phyloP scores from a whole-genome alignment of 2,888 invertebrate species.

The Sinhomidia bicolor region DNA sequence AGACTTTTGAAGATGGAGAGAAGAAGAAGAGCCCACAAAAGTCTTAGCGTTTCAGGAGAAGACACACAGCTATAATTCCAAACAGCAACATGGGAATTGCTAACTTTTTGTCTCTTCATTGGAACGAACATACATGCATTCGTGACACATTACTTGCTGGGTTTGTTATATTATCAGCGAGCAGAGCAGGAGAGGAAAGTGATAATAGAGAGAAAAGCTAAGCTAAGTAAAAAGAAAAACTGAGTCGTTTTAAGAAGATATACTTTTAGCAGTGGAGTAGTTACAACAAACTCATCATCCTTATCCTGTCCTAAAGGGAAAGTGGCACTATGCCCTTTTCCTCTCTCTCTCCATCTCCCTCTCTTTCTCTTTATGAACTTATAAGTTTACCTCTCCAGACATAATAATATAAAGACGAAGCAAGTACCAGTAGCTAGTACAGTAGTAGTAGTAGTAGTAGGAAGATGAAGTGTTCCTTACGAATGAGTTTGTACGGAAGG shows the following conservation, averaged over 20 bases:
- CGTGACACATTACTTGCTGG: not conserved
- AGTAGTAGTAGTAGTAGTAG: too few species aligned
- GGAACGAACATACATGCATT: not conserved
- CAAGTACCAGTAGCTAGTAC: too few species aligned
- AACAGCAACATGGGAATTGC: constrained; percentile 62
- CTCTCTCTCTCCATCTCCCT: not conserved
- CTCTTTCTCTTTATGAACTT: not conserved
- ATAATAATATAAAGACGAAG: too few species aligned
- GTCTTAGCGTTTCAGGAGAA: constrained; percentile 7
- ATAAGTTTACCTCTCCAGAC: too few species aligned
- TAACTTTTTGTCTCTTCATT: constrained; percentile 59
- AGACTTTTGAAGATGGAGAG: not conserved
- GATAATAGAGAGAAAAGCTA: not conserved
- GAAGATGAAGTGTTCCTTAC: constrained; percentile 50
- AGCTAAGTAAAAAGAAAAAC: constrained; percentile 1
- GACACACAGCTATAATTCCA: constrained; percentile 63
- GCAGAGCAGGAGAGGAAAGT: not conserved
- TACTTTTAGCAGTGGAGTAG: not conserved
- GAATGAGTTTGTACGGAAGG: constrained; percentile 44
- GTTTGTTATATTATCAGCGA: not conserved
- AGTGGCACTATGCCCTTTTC: not conserved
- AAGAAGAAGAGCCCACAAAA: constrained; percentile 18
- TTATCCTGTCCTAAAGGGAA: not conserved
- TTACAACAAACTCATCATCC: constrained; percentile 38
- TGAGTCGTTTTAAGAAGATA: constrained; percentile 21